Conservation (phyloP, 2,888 invertebrate genomes). For the Drosophila emarginata region DNA sequence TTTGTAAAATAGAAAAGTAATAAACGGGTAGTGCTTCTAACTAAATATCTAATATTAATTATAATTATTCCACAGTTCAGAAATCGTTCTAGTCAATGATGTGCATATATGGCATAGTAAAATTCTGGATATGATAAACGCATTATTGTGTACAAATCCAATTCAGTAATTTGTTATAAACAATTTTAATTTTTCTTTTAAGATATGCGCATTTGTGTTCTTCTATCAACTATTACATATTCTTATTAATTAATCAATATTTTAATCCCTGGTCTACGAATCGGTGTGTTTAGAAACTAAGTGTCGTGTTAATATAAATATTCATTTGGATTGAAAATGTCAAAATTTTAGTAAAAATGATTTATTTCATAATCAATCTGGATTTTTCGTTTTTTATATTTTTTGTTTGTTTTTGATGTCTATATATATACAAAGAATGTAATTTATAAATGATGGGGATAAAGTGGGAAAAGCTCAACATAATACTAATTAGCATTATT, state of each 20-base stretch:
- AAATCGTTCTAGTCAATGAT: slow-evolving; percentile 3
- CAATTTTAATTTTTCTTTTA: too few species aligned
- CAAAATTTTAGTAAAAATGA: slow-evolving; percentile 60
- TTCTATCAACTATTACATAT: neutral
- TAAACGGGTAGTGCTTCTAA: neutral
- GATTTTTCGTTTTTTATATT: neutral
- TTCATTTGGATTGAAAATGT: neutral
- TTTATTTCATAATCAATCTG: slow-evolving; percentile 21
- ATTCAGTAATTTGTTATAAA: too few species aligned
- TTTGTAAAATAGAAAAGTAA: neutral
- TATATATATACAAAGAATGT: slow-evolving; percentile 6
- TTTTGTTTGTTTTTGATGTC: slow-evolving; percentile 13
- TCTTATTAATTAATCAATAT: neutral
- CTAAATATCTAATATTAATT: neutral
- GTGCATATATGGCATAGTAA: neutral
- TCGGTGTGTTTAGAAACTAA: neutral
- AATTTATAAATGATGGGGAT: neutral
- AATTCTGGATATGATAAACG: neutral
- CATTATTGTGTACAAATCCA: too few species aligned
- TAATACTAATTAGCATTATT: slow-evolving; percentile 20
- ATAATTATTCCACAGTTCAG: neutral
- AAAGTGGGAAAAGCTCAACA: slow-evolving; percentile 4
- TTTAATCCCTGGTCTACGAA: neutral
- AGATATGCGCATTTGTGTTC: neutral
- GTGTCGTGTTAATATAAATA: neutral